Percentiles rank a stretch among this genome's conserved stretches.
Evolutionary conservation across 1,140 invertebrate species (phyloP).

Genomic region (Asbolus verrucosus): DNA sequence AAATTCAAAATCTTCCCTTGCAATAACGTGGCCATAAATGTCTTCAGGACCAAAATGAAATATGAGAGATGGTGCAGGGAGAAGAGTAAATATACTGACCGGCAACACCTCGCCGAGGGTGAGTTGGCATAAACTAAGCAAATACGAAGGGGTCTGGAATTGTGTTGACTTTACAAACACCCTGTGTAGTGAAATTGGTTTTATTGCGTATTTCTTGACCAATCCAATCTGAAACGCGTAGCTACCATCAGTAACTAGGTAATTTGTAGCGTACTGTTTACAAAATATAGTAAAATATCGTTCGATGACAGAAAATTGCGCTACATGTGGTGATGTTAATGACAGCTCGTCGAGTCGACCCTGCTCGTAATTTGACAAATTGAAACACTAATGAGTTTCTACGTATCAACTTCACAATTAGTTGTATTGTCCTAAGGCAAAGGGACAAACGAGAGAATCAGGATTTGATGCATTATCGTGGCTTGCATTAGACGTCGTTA

Average conservation of each 20-base stretch:
- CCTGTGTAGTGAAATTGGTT: slow-evolving; percentile 7
- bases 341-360: no score
- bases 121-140: no score
- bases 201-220: slow-evolving; percentile 33
- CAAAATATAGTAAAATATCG: slow-evolving; percentile 22
- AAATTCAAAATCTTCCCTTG: no score
- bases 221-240: slow-evolving; percentile 40
- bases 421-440: slow-evolving; percentile 4
- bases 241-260: slow-evolving; percentile 36
- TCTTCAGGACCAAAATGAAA: no score
- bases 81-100: not conserved
- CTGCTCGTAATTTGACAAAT: slow-evolving; percentile 33
- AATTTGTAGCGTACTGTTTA: slow-evolving; percentile 40
- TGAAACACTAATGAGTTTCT: slow-evolving; percentile 23
- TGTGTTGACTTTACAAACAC: not conserved
- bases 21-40: no score
- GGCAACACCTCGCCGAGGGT: not conserved
- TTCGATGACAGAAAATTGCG: slow-evolving; percentile 31
- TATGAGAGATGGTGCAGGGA: slow-evolving; percentile 1
- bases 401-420: slow-evolving; percentile 27
- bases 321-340: not conserved
- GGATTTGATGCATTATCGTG: slow-evolving; percentile 15
- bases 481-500: not conserved
- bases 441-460: slow-evolving; percentile 1
- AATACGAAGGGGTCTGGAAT: not conserved